Percentiles rank a stretch among this genome's conserved stretches.
These are phyloP conservation scores for Sesia apiformis DNA, from an alignment of 2,888 invertebrate species.

Conservation along the genomic window DNA sequence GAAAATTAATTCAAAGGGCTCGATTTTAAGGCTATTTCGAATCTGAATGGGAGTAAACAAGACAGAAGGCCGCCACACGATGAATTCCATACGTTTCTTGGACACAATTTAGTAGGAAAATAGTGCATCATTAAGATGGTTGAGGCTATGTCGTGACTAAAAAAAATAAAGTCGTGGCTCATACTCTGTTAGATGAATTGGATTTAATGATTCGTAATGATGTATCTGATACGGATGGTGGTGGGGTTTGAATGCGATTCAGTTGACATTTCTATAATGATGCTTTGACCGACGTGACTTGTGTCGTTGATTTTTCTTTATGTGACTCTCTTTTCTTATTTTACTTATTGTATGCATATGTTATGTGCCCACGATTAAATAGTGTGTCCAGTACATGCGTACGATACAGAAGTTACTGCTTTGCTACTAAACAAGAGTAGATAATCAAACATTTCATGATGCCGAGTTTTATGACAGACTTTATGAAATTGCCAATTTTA, in stretches of 20 bases:
- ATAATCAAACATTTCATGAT: too few relatives aligned
- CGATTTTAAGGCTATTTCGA: slow-evolving; percentile 13
- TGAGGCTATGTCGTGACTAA: slow-evolving; percentile 37
- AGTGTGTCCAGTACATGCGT: too few relatives aligned
- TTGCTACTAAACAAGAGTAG: too few relatives aligned
- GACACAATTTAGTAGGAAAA: slow-evolving; percentile 43
- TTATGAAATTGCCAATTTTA: too few relatives aligned
- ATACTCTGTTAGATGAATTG: slow-evolving; percentile 27
- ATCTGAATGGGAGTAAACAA: slow-evolving; percentile 15
- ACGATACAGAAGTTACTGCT: too few relatives aligned
- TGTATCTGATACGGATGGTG: slow-evolving; percentile 5
- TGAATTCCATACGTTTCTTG: slow-evolving; percentile 30
- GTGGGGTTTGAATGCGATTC: slow-evolving; percentile 5
- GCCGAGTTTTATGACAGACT: too few relatives aligned
- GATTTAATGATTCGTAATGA: slow-evolving; percentile 34
- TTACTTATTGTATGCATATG: too few relatives aligned
- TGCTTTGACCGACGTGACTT: slow-evolving; percentile 10
- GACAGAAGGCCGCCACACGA: slow-evolving; percentile 34
- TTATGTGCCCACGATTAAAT: too few relatives aligned
- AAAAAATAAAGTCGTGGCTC: slow-evolving; percentile 22
- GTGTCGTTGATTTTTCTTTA: background rate
- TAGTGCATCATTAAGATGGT: slow-evolving; percentile 48
- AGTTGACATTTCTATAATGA: slow-evolving; percentile 18
- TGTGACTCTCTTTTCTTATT: background rate
- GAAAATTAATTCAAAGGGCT: slow-evolving; percentile 11